phyloP scores from a whole-genome alignment of 1,140 invertebrate species.

The Heterodera carotae region DNA sequence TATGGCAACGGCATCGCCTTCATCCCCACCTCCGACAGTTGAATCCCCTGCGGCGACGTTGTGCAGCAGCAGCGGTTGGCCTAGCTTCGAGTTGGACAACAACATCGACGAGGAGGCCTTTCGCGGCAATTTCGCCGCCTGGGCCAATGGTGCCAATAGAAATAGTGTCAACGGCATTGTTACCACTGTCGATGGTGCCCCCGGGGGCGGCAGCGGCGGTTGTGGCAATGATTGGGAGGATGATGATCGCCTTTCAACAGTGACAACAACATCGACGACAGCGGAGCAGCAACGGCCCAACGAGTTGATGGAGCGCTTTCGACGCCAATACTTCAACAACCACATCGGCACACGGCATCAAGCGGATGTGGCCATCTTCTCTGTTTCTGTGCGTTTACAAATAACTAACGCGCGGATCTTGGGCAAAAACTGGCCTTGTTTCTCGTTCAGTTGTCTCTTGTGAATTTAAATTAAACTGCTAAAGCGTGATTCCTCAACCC shows the following conservation, averaged over 20 bases:
- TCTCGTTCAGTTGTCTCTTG: too few species aligned
- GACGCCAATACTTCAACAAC: constrained; percentile 10
- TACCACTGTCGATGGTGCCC: too few species aligned
- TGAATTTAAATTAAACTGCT: too few species aligned
- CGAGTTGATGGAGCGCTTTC: constrained; percentile 21
- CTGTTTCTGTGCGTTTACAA: constrained; percentile 44
- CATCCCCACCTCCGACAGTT: background rate
- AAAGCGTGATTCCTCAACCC: too few species aligned
- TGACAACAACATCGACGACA: background rate
- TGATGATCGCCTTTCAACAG: background rate
- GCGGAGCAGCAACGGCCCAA: background rate
- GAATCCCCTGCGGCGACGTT: background rate
- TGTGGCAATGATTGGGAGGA: background rate
- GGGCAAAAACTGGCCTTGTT: too few species aligned
- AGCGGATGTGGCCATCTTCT: constrained; percentile 54
- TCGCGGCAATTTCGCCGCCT: background rate
- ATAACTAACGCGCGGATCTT: too few species aligned
- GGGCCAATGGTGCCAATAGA: background rate
- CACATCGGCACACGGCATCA: constrained; percentile 33
- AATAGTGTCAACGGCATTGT: too few species aligned
- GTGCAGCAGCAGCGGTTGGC: constrained; percentile 20
- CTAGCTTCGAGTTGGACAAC: constrained; percentile 21
- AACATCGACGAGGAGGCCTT: background rate
- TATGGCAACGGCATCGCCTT: too few species aligned
- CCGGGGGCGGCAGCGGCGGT: background rate